Evolutionary conservation across 1,140 invertebrate genomes (phyloP).

Genomic region (Papilio machaon): DNA sequence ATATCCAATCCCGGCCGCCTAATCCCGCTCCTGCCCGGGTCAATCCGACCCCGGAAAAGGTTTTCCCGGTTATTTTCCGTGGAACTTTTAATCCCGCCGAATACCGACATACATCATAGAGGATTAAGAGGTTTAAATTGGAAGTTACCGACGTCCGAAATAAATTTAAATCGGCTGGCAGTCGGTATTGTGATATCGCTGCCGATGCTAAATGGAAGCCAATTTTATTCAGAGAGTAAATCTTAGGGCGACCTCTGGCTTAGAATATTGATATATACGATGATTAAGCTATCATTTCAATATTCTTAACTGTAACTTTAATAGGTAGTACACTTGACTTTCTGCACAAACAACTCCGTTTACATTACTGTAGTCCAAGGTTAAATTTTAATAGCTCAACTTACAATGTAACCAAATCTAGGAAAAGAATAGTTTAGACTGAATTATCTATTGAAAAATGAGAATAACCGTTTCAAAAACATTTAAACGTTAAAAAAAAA

Average conservation of each 20-base stretch:
- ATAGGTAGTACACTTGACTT: neutral
- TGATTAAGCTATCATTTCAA: conserved; percentile 6
- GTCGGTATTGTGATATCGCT: conserved; percentile 80
- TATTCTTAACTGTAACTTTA: neutral
- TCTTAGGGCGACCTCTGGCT: conserved; percentile 65
- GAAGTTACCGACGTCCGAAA: conserved; percentile 82
- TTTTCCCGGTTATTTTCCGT: conserved; percentile 82
- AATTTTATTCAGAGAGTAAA: conserved; percentile 75
- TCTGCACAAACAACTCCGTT: neutral
- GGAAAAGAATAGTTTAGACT: no score
- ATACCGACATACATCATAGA: conserved; percentile 82
- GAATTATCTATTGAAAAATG: neutral
- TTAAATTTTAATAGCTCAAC: neutral
- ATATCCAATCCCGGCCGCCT: conserved; percentile 80
- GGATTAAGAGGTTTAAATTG: conserved; percentile 82
- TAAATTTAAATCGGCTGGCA: conserved; percentile 81
- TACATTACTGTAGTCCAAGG: neutral
- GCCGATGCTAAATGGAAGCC: conserved; percentile 76
- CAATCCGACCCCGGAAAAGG: conserved; percentile 80
- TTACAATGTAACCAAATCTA: no score
- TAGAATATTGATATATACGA: conserved; percentile 48
- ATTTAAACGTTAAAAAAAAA: neutral
- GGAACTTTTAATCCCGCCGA: conserved; percentile 81
- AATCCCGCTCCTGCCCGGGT: conserved; percentile 78
- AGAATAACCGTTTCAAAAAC: neutral